Evolutionary conservation across 2,113 vertebrate genomes (phyloP).

Genomic region (Anguilla japonica): DNA sequence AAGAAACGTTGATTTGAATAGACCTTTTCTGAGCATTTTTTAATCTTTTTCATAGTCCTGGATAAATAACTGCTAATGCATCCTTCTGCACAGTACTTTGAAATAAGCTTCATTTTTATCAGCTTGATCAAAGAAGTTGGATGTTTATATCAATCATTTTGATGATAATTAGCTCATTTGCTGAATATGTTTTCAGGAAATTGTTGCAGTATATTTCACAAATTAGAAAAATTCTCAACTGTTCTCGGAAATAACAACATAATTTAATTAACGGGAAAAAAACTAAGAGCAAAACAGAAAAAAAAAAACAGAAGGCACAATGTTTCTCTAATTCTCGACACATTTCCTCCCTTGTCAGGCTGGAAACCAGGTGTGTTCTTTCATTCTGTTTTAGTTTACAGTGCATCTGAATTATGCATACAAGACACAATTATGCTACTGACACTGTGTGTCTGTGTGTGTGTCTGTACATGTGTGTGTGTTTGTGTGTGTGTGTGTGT

Average conservation of each 20-base stretch:
- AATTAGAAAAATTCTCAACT: background rate
- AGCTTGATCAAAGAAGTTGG: too few species aligned
- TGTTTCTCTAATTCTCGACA: background rate
- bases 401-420: too few species aligned
- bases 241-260: background rate
- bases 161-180: too few species aligned
- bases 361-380: background rate
- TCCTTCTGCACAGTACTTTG: background rate
- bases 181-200: too few species aligned
- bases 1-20: too few species aligned
- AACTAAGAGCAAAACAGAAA: background rate
- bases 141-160: too few species aligned
- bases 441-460: background rate
- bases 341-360: background rate
- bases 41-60: background rate
- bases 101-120: background rate
- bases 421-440: background rate
- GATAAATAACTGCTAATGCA: background rate
- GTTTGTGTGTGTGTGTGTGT: conserved; percentile 36
- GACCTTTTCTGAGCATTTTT: too few species aligned
- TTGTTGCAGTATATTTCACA: too few species aligned
- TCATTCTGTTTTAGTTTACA: background rate
- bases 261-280: background rate
- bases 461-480: background rate
- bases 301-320: background rate